Evolutionary conservation across 92 coral and sea anemone species (phyloP).

Genomic region (Zoanthus sansibaricus): DNA sequence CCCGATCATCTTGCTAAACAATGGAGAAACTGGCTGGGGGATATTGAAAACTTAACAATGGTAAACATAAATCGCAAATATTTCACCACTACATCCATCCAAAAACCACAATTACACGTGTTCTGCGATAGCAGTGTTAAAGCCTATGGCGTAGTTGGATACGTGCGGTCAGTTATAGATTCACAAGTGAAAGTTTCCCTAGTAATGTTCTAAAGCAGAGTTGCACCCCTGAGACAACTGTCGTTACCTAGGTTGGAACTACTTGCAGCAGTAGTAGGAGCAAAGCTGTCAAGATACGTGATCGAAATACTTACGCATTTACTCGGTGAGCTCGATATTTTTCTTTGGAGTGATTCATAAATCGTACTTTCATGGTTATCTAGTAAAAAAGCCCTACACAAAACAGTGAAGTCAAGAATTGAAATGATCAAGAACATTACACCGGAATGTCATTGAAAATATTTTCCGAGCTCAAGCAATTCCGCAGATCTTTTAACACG

Average conservation of each 20-base stretch:
- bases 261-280: conserved; percentile 4
- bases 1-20: not conserved
- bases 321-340: too few relatives aligned
- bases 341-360: not conserved
- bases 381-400: not conserved
- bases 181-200: not conserved
- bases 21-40: not conserved
- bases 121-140: conserved; percentile 35
- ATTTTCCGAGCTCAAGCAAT: conserved; percentile 16
- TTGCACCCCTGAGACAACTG: not conserved
- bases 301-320: not conserved
- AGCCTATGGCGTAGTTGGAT: not conserved
- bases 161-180: conserved; percentile 1
- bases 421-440: not conserved
- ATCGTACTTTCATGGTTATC: not conserved
- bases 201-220: conserved; percentile 15
- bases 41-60: not conserved
- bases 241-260: not conserved
- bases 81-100: not conserved
- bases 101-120: conserved; percentile 18
- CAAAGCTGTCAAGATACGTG: not conserved
- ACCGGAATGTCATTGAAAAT: not conserved
- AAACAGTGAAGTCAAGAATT: not conserved
- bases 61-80: not conserved
- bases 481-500: conserved; percentile 34